A percentile compares a stretch with the other conserved stretches of the same genome.
Conservation (phyloP, 1,140 invertebrate genomes). For the Octopus bimaculoides region DNA sequence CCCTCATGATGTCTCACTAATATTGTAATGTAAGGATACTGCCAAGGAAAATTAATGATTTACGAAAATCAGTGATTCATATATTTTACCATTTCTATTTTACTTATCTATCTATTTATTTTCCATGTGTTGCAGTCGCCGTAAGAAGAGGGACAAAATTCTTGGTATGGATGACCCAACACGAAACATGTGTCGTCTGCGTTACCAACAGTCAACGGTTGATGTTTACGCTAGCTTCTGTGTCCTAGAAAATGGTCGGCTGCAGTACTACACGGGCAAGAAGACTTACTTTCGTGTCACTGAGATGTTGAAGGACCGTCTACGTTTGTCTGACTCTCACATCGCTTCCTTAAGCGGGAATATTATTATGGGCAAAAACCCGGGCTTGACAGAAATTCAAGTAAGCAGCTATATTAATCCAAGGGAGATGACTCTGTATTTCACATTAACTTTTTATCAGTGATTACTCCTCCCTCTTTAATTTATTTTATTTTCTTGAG, state of each 20-base stretch:
- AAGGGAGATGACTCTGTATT: no score
- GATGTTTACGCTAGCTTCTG: slow-evolving; percentile 87
- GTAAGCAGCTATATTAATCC: slow-evolving; percentile 54
- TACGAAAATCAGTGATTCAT: no score
- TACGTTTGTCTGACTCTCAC: slow-evolving; percentile 83
- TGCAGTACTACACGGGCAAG: slow-evolving; percentile 67
- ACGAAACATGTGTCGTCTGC: slow-evolving; percentile 65
- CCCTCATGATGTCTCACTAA: no score
- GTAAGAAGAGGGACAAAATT: not conserved
- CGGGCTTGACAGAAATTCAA: slow-evolving; percentile 89
- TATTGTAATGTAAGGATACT: no score
- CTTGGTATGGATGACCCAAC: slow-evolving; percentile 38
- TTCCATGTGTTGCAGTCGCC: not conserved
- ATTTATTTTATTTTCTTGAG: no score
- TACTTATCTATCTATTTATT: not conserved
- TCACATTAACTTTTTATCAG: no score
- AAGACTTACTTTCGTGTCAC: slow-evolving; percentile 85
- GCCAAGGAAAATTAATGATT: no score
- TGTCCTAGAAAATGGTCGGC: slow-evolving; percentile 31
- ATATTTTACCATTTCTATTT: not conserved
- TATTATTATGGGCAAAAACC: slow-evolving; percentile 80
- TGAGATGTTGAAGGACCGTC: slow-evolving; percentile 78
- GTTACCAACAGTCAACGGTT: slow-evolving; percentile 85
- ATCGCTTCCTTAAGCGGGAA: slow-evolving; percentile 77
- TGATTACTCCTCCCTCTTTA: no score